phyloP scores from a whole-genome alignment of 2,888 invertebrate genomes.

The Eupithecia subfuscata region DNA sequence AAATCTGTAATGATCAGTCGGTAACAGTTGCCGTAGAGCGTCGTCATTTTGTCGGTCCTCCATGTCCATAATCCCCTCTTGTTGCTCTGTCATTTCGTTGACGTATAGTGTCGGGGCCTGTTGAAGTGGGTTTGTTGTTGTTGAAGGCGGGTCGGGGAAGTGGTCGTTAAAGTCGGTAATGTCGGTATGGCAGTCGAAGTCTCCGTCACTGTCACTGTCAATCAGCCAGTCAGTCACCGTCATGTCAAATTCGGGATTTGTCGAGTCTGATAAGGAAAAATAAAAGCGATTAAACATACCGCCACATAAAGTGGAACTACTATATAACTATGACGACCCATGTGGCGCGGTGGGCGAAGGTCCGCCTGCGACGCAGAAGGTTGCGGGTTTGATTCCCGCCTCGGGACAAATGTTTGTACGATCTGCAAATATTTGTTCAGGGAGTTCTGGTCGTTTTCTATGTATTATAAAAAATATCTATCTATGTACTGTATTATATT shows the following conservation, averaged over 20 bases:
- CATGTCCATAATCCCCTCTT: background rate
- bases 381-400: no score
- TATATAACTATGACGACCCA: no score
- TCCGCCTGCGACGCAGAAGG: no score
- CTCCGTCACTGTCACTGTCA: background rate
- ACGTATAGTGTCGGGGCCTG: background rate
- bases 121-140: background rate
- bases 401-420: no score
- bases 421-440: no score
- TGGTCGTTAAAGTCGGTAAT: background rate
- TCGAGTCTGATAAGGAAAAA: background rate
- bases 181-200: background rate
- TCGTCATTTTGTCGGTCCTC: background rate
- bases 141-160: background rate
- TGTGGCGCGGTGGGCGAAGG: no score
- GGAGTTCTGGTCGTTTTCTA: no score
- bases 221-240: slow-evolving; percentile 2
- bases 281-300: background rate
- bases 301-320: background rate
- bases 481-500: no score
- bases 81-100: background rate
- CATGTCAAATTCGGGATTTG: background rate
- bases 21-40: background rate
- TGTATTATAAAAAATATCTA: no score
- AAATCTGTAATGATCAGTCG: background rate